Conservation (phyloP, 2,888 invertebrate genomes). For the Epsilonema sp. region DNA sequence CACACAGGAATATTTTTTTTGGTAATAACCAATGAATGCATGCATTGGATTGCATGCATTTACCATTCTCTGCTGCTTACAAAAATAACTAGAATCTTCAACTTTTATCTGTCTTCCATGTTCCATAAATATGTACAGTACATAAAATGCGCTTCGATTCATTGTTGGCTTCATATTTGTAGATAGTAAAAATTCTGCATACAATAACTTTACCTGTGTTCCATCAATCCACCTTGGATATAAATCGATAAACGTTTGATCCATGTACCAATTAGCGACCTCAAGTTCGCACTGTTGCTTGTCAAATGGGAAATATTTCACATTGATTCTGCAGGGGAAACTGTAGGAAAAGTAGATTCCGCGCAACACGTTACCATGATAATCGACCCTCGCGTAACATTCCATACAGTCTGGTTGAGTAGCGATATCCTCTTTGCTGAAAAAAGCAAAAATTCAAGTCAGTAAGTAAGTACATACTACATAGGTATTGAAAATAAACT, state of each 20-base stretch:
- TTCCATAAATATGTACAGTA: no score
- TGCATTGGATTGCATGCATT: background rate
- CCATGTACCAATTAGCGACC: conserved; percentile 38
- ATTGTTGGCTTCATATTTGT: no score
- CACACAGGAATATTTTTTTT: background rate
- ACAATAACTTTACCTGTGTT: no score
- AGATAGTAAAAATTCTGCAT: background rate
- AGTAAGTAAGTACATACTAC: no score
- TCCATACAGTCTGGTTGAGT: conserved; percentile 1
- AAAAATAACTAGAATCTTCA: no score
- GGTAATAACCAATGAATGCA: background rate
- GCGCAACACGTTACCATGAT: conserved; percentile 2
- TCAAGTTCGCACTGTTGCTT: conserved; percentile 37
- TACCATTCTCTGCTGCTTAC: background rate
- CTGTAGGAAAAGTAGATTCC: conserved; percentile 8
- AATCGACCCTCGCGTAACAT: conserved; percentile 5
- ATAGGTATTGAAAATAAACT: no score
- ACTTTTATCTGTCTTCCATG: no score
- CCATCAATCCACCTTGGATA: no score
- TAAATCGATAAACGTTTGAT: conserved; percentile 20
- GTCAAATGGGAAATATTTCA: conserved; percentile 38
- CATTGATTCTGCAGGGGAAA: conserved; percentile 34
- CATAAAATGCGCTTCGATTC: no score
- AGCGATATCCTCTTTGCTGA: conserved; percentile 7
- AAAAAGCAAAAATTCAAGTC: no score